phyloP scores from a whole-genome alignment of 1,140 invertebrate species.

The Drosophila willistoni region DNA sequence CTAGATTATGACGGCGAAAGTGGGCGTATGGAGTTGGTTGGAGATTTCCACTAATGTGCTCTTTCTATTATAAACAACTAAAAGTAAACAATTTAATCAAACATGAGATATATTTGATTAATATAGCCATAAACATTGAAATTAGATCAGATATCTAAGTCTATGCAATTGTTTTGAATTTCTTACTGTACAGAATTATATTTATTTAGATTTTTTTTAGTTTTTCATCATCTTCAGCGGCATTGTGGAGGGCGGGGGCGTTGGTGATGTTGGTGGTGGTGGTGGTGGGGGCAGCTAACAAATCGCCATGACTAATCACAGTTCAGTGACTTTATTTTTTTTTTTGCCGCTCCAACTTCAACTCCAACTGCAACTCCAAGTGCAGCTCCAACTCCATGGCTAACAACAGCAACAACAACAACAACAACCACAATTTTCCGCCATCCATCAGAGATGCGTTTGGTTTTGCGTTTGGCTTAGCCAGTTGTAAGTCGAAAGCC shows the following conservation, averaged over 20 bases:
- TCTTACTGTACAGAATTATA: no score
- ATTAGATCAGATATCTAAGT: no score
- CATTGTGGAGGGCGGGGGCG: not conserved
- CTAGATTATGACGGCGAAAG: no score
- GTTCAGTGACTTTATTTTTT: slow-evolving; percentile 52
- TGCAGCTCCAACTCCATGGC: slow-evolving; percentile 39
- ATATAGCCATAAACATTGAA: no score
- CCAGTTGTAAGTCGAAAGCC: slow-evolving; percentile 18
- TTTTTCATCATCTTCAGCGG: not conserved
- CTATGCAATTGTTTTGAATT: no score
- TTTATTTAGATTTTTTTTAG: not conserved
- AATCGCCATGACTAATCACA: slow-evolving; percentile 58
- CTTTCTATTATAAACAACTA: no score
- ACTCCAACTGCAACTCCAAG: slow-evolving; percentile 35
- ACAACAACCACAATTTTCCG: slow-evolving; percentile 30
- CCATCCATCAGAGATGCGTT: slow-evolving; percentile 60
- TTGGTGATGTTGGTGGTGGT: no score
- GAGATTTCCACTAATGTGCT: no score
- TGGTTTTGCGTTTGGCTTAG: slow-evolving; percentile 18
- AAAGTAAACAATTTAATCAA: no score
- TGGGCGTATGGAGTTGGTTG: no score
- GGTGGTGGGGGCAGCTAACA: slow-evolving; percentile 4
- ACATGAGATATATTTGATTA: no score
- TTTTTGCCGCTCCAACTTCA: slow-evolving; percentile 27
- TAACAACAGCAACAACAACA: slow-evolving; percentile 16